A percentile compares a stretch with the other conserved stretches of the same genome.
phyloP scores from a whole-genome alignment of 2,113 vertebrate species.

The Psophia crepitans region DNA sequence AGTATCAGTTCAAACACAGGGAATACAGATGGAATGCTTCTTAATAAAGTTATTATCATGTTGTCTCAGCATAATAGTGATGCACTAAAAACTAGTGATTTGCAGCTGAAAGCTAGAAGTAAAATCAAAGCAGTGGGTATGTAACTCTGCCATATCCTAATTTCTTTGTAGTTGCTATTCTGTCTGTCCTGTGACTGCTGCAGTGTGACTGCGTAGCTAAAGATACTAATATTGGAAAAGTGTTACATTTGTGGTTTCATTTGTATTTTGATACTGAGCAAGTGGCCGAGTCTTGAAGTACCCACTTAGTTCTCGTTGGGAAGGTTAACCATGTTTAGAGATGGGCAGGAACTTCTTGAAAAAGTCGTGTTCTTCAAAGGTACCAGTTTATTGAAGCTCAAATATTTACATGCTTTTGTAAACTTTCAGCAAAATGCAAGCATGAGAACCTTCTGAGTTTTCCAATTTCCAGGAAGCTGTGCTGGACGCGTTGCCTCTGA shows the following conservation, averaged over 20 bases:
- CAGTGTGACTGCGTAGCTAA: not conserved
- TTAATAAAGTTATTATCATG: not conserved
- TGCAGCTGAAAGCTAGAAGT: not conserved
- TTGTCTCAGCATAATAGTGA: not conserved
- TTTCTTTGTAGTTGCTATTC: not conserved
- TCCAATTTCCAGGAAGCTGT: not conserved
- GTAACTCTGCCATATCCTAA: not conserved
- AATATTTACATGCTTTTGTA: not conserved
- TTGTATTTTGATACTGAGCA: not conserved
- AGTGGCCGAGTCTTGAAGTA: not conserved
- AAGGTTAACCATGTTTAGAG: not conserved
- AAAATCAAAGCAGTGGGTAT: not conserved
- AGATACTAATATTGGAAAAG: not conserved
- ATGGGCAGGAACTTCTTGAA: not conserved
- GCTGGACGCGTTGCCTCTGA: not conserved
- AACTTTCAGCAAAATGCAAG: not conserved
- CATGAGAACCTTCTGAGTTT: not conserved
- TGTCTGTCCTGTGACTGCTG: not conserved
- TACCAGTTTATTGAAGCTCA: not conserved
- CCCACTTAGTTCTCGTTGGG: not conserved
- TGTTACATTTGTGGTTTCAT: not conserved
- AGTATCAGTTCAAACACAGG: conserved; percentile 18
- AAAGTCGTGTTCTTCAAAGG: not conserved
- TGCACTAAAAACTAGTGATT: not conserved
- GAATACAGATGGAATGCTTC: not conserved